Conservation (phyloP, 2,113 vertebrate genomes). For the Columba janthina region DNA sequence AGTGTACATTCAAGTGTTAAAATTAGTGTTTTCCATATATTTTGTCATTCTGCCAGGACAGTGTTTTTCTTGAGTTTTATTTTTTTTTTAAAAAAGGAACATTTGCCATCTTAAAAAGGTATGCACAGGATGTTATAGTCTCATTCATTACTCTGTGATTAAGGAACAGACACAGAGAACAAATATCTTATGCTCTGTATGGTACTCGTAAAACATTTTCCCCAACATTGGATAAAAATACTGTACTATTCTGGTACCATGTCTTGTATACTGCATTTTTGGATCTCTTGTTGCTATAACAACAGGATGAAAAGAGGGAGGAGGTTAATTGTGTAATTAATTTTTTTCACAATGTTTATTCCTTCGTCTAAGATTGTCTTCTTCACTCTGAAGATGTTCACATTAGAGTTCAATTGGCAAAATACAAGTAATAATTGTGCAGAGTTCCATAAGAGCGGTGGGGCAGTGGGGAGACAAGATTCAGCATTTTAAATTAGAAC, state of each 20-base stretch:
- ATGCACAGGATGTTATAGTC: background rate
- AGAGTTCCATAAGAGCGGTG: background rate
- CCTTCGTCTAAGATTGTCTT: background rate
- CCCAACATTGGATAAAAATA: background rate
- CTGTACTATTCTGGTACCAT: background rate
- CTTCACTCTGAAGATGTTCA: background rate
- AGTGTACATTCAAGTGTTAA: background rate
- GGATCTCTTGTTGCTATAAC: conserved; percentile 11
- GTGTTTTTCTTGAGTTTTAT: fast-evolving
- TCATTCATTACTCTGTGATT: background rate
- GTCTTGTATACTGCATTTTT: background rate
- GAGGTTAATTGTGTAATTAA: background rate
- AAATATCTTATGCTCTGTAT: background rate
- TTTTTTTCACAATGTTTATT: background rate
- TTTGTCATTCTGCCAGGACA: background rate
- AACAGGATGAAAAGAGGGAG: background rate
- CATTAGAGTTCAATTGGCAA: background rate
- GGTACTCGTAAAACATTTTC: background rate
- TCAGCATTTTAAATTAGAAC: background rate
- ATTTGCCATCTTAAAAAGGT: background rate
- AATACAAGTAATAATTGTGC: background rate
- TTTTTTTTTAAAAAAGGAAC: background rate
- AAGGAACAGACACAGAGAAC: background rate
- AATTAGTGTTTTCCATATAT: background rate
- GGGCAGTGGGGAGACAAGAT: fast-evolving